Evolutionary conservation across 2,113 vertebrate genomes (phyloP), one percentile per base, ranked within the genome.

Genomic region (Gymnobelideus leadbeateri): DNA sequence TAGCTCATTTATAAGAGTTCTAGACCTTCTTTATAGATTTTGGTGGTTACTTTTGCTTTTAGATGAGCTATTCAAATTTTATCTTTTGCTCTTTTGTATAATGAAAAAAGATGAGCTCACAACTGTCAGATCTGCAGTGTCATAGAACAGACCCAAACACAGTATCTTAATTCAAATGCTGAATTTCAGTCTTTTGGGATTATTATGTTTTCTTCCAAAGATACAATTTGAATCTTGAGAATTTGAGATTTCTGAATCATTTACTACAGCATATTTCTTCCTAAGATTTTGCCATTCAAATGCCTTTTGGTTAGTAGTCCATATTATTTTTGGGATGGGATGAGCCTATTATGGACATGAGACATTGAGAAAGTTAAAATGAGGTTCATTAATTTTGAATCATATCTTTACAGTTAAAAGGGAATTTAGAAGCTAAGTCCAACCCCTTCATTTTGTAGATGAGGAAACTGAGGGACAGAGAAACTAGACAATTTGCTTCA

Each of bases 11-110:
- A 49, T 21, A 89, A 26, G 26, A 92, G 0, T 1, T 25, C 16
- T 92, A 93, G 31, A 89, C 9, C 21, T 84, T 50, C 54, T 94
- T 31, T 31, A 96, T 2, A 21, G 94, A 55, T 68, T 96, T 91
- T 43, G 52, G 23, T 94, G 47, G 52, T 49, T 37, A 50, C 50
- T 8, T 4, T 61, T 90, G 57, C 50, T 93, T 92, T 95, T 43
- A 97, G 43, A 92, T 3, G 68, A 91, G 12, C 90, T 52, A 61
- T 0, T 51, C 93, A 10, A 2, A 90, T 91, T 96, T 1, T 95
- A 19, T 89, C 0, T 25, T 94, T 96, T 96, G 7, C 24, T 28
- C 46, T n/a, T 92, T 93, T 92, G 37, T 3, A 51, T 94, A 57
- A 93, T 25, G 26, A 91, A 93, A 92, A 95, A 89, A 95, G 90